Conservation (phyloP, 37 sponge, comb jelly and placozoan genomes). For the Spongilla lacustris region DNA sequence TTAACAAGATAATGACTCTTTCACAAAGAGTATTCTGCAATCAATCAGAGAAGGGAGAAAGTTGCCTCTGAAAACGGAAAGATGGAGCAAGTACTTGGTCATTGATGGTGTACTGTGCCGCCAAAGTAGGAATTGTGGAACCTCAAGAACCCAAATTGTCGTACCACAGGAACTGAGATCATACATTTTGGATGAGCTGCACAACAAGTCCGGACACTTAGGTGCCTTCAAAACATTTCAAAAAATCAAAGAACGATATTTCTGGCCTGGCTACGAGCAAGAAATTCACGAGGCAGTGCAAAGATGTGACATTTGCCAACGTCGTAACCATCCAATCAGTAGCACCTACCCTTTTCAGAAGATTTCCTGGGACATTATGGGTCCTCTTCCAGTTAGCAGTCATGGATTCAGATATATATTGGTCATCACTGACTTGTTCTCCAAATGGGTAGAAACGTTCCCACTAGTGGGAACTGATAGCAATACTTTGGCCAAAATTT, state of each 20-base stretch:
- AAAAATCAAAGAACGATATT: conserved; percentile 24
- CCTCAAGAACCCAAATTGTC: conserved; percentile 3
- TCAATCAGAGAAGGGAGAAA: conserved; percentile 1
- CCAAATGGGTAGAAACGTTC: conserved; percentile 49
- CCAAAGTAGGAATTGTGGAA: neutral
- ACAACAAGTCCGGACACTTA: conserved; percentile 14
- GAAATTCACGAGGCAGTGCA: conserved; percentile 1
- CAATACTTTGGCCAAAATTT: conserved; percentile 12
- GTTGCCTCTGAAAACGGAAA: neutral
- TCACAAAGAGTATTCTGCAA: conserved; percentile 1
- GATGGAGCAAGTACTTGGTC: neutral
- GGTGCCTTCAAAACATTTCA: conserved; percentile 18
- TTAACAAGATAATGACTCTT: neutral
- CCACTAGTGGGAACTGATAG: neutral
- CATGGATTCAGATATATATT: conserved; percentile 26
- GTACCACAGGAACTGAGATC: neutral
- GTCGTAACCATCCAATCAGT: conserved; percentile 26
- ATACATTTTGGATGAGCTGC: too few species aligned
- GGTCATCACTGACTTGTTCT: conserved; percentile 30
- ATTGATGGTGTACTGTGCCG: conserved; percentile 2
- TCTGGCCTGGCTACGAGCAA: conserved; percentile 30
- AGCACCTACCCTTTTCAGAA: conserved; percentile 21
- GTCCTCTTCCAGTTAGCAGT: conserved; percentile 21
- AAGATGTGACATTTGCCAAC: conserved; percentile 7
- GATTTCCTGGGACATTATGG: conserved; percentile 38